Base-by-base conservation (phyloP, 2,797 vertebrate species). In the Babyrousa celebensis region DNA sequence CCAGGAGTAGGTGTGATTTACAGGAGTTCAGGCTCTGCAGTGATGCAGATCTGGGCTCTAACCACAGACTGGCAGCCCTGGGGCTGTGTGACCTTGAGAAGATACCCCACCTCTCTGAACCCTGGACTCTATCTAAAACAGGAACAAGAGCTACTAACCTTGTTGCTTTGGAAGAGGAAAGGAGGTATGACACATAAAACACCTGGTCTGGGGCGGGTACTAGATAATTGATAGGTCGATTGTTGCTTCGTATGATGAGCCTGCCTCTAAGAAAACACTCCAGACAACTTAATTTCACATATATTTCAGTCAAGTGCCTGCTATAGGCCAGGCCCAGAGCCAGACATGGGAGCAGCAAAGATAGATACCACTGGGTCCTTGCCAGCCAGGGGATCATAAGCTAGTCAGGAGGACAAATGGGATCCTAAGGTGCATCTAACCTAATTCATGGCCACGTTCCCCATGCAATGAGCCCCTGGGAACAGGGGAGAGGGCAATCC, bases 381-480 rank as follows among this genome's bases (percentile, higher is more conserved):
- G 63, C 60, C 89, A 94, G 91, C 65, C 67, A 79, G 60, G 17
- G 23, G 40, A 78, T 86, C 93, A 80, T 92, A 79, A 75, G 90
- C 43, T 60, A 95, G 92, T 90, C 77, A 12, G 4, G 10, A 20
- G 78, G 90, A 97, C 65, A 95, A 82, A 91, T 82, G 82, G 91
- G 86, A 75, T 94, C 70, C 85, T 85, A 86, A 77, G 94, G 89
- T 82, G 32, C 52, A 83, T 86, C 91, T 92, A 92, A 92, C 16
- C 40, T 96, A 95, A 93, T 86, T 95, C 70, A 97, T 91, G 65
- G 78, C 68, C 40, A 32, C 72, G 78, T 88, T 95, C 94, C 67
- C 67, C 32, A 63, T 14, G 75, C 75, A 60, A 15, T 2, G 86
- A 71, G 78, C 68, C 5, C 3, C 74, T 40, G 48, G 56, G 58